phyloP scores from a whole-genome alignment of 2,888 invertebrate species.

The Morpho deidamia region DNA sequence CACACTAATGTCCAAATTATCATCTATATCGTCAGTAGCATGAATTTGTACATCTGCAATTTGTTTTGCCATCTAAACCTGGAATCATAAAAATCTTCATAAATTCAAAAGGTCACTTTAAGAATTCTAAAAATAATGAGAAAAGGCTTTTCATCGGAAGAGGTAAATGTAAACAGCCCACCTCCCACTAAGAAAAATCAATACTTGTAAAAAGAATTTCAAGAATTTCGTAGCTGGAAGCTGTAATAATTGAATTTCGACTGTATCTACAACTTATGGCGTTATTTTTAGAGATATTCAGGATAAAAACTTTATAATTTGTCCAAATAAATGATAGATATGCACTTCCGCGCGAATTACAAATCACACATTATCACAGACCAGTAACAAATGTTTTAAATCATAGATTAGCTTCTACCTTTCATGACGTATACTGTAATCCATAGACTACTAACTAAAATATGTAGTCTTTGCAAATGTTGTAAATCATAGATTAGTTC shows the following conservation, averaged over 20 bases:
- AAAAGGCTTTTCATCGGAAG: not conserved
- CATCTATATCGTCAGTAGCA: constrained; percentile 40
- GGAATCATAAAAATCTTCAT: not conserved
- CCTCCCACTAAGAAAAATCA: constrained; percentile 16
- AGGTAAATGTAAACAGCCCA: constrained; percentile 9
- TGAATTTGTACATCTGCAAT: constrained; percentile 58
- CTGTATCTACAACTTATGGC: too few species aligned
- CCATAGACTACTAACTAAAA: too few species aligned
- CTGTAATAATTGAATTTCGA: not conserved
- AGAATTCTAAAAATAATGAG: not conserved
- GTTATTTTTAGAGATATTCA: not conserved
- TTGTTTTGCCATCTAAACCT: constrained; percentile 39
- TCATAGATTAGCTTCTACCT: too few species aligned
- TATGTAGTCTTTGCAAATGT: too few species aligned
- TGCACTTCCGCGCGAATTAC: too few species aligned
- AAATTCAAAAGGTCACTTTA: not conserved
- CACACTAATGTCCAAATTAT: constrained; percentile 54
- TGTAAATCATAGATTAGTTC: too few species aligned
- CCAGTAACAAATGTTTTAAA: too few species aligned
- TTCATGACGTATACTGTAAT: too few species aligned
- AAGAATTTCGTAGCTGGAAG: not conserved
- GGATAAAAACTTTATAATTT: not conserved
- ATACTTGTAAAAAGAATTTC: constrained; percentile 8
- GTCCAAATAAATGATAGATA: not conserved
- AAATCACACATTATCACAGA: too few species aligned